Base-by-base conservation (phyloP, 2,113 vertebrate species). In the Thunnus maccoyii region DNA sequence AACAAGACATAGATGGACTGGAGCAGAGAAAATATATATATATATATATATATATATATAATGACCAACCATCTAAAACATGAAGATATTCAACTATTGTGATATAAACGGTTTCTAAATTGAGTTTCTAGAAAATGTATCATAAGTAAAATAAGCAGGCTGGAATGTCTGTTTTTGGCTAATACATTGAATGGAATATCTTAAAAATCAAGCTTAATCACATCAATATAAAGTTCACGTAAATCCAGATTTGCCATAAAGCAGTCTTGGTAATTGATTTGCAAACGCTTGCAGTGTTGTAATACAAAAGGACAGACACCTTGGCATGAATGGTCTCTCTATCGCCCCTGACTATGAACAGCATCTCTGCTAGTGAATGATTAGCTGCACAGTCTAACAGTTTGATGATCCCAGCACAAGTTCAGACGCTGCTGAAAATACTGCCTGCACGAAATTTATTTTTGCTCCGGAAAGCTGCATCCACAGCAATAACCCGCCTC, bases 381-480 rank as follows among this genome's bases (percentile, higher is more conserved):
- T 87, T 58, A 73, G 58, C 62, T 67, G 52, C 8, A 22, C 36
- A 36, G 46, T 64, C 46, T 17, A 18, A 36, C 32, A 27, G 54
- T 75, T 50, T 64, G 62, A 85, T 44, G 72, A 47, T 78, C 50
- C 48, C 18, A 46, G 51, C 66, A 20, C 50, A 47, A 74, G 62
- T 69, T 79, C 60, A 51, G 61, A 72, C 6, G 5, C 60, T 30
- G n/a, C 22, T 78, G 4, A 68, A 78, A 75, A 55, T n/a, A 14
- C 74, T 13, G 46, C 61, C 44, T 9, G 32, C 17, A 44, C 47
- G 48, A 76, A 81, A 82, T 16, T 16, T 47, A 18, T 17, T 32
- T 76, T 15, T 76, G 5, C 41, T 61, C 12, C 0, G 20, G 25
- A 74, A 76, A 71, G 32, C 52, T 83, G 63, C 56, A 58, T 76